Conservation (phyloP, 2,797 vertebrate genomes). For the Sebastes alutus region DNA sequence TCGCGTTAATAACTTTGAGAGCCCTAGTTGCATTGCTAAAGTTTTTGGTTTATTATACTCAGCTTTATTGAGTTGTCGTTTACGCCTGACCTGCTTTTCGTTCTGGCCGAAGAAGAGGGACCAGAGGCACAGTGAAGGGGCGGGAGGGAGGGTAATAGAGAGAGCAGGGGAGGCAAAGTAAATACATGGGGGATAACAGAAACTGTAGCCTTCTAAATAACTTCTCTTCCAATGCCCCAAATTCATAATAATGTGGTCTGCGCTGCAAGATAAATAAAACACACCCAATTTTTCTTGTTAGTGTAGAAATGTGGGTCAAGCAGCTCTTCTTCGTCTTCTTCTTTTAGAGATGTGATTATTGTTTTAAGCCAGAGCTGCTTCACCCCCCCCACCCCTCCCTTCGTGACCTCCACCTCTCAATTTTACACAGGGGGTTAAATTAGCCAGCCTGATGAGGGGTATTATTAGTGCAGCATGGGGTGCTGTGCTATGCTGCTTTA, state of each 20-base stretch:
- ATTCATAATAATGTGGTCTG: conserved; percentile 65
- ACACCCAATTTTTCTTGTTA: conserved; percentile 52
- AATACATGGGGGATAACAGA: conserved; percentile 46
- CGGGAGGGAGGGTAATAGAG: not conserved
- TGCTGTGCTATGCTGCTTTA: conserved; percentile 24
- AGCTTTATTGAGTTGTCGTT: conserved; percentile 41
- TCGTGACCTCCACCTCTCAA: conserved; percentile 50
- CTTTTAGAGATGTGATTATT: conserved; percentile 53
- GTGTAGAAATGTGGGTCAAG: conserved; percentile 56
- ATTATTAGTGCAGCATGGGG: conserved; percentile 56
- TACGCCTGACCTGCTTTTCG: conserved; percentile 53
- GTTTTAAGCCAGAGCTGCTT: conserved; percentile 43
- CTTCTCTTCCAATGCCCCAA: conserved; percentile 51
- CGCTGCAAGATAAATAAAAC: conserved; percentile 64
- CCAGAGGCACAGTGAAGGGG: conserved; percentile 8
- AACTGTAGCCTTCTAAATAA: conserved; percentile 48
- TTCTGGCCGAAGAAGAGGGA: conserved; percentile 32
- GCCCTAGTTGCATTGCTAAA: not conserved
- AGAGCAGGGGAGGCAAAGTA: conserved; percentile 5
- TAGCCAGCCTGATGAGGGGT: conserved; percentile 52
- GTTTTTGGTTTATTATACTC: conserved; percentile 10
- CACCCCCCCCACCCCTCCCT: not conserved
- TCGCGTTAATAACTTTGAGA: too few species aligned
- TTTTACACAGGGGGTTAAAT: conserved; percentile 71
- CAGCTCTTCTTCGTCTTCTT: not conserved